Evolutionary conservation across 1,140 invertebrate genomes (phyloP).

Genomic region (Manduca sexta): DNA sequence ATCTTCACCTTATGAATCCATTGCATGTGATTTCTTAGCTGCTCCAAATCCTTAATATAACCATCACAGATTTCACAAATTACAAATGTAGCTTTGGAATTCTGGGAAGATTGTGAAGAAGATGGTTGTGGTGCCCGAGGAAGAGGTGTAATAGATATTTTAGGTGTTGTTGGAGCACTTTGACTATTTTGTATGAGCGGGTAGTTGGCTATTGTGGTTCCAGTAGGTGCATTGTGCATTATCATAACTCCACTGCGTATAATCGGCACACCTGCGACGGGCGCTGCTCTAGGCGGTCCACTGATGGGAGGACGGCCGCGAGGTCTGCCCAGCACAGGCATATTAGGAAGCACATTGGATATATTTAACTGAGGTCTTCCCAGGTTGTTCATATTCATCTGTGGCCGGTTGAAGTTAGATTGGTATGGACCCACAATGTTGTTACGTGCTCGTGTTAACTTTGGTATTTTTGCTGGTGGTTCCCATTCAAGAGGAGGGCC

Average conservation of each 20-base stretch:
- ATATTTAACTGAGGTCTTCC: conserved; percentile 50
- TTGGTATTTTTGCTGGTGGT: conserved; percentile 92
- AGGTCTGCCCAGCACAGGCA: conserved; percentile 49
- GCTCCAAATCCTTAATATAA: conserved; percentile 95
- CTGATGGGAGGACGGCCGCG: conserved; percentile 57
- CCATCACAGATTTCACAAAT: conserved; percentile 97
- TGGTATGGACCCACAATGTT: conserved; percentile 57
- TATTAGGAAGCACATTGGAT: conserved; percentile 32
- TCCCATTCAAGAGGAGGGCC: conserved; percentile 92
- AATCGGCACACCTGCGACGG: conserved; percentile 60
- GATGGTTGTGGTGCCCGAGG: conserved; percentile 79
- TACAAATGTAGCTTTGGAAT: conserved; percentile 82
- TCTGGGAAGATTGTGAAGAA: conserved; percentile 57
- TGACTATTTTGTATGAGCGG: conserved; percentile 56
- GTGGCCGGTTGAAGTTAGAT: conserved; percentile 45
- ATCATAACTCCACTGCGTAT: conserved; percentile 66
- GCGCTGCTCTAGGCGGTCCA: conserved; percentile 31
- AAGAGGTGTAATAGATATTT: conserved; percentile 93
- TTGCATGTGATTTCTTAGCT: conserved; percentile 95
- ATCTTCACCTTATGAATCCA: conserved; percentile 98
- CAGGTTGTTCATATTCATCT: conserved; percentile 46
- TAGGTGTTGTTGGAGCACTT: conserved; percentile 74
- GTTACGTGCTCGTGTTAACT: conserved; percentile 72
- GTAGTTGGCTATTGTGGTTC: conserved; percentile 59
- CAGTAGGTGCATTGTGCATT: conserved; percentile 56